Evolutionary conservation across 1,140 invertebrate species (phyloP).

Genomic region (Oscheius sp.): DNA sequence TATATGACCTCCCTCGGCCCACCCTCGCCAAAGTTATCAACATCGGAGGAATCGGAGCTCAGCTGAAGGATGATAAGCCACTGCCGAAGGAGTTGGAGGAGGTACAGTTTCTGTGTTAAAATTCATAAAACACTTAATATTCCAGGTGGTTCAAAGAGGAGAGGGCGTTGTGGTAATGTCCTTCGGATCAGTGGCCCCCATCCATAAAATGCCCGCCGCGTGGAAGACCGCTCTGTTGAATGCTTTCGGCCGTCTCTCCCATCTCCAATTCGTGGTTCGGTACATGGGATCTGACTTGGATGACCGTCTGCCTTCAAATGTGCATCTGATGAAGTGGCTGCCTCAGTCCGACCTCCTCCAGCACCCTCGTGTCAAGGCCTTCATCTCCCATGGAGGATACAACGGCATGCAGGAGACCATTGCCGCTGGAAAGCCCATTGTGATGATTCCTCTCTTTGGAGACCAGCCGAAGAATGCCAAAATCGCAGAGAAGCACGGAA

Average conservation of each 20-base stretch:
- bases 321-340: conserved; percentile 41
- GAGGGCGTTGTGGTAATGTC: conserved; percentile 29
- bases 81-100: conserved; percentile 26
- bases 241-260: conserved; percentile 17
- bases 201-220: conserved; percentile 16
- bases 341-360: conserved; percentile 56
- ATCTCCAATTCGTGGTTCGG: conserved; percentile 26
- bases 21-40: conserved; percentile 40
- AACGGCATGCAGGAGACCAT: conserved; percentile 47
- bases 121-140: too few relatives aligned
- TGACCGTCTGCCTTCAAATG: conserved; percentile 62
- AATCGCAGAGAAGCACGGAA: conserved; percentile 36
- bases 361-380: conserved; percentile 38
- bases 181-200: conserved; percentile 26
- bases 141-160: conserved; percentile 11
- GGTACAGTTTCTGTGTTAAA: too few relatives aligned
- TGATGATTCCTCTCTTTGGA: conserved; percentile 50
- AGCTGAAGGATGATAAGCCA: conserved; percentile 33
- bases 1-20: conserved; percentile 39
- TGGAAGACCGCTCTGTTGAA: conserved; percentile 25
- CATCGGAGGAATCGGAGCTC: conserved; percentile 42
- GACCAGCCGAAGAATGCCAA: conserved; percentile 47
- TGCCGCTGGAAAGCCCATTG: conserved; percentile 43
- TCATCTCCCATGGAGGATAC: conserved; percentile 49
- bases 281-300: conserved; percentile 57